Conservation (phyloP, 2,113 vertebrate species). For the Salvelinus sp. region DNA sequence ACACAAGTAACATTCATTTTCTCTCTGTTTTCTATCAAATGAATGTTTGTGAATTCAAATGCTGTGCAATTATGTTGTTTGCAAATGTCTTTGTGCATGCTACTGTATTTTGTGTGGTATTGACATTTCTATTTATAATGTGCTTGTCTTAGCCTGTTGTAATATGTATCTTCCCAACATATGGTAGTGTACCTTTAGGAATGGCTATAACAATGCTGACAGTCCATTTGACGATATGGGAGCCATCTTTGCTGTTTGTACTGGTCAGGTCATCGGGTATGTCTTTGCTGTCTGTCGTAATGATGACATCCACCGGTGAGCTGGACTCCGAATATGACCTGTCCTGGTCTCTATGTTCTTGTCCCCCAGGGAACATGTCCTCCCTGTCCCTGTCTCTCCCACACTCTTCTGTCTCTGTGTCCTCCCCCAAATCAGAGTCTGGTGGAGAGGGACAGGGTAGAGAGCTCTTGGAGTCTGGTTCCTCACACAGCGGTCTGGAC, state of each 20-base stretch:
- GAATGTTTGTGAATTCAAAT: too few species aligned
- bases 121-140: too few species aligned
- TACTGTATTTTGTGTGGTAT: too few species aligned
- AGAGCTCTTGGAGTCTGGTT: slow-evolving; percentile 4
- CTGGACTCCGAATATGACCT: slow-evolving; percentile 9
- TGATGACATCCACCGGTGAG: slow-evolving; percentile 5
- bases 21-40: too few species aligned
- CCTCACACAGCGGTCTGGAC: neutral
- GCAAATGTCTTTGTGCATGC: too few species aligned
- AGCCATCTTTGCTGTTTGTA: slow-evolving; percentile 30
- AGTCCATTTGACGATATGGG: slow-evolving; percentile 70
- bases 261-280: slow-evolving; percentile 5
- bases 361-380: neutral
- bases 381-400: neutral
- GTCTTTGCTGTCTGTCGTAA: slow-evolving; percentile 15
- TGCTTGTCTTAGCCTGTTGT: too few species aligned
- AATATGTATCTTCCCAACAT: too few species aligned
- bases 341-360: neutral
- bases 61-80: too few species aligned
- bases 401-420: neutral
- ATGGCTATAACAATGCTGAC: slow-evolving; percentile 74
- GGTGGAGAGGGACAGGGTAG: neutral
- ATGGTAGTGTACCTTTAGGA: slow-evolving; percentile 55
- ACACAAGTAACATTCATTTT: too few species aligned
- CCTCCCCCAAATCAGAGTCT: neutral